phyloP scores from a whole-genome alignment of 2,113 vertebrate species.

The Perca flavescens region DNA sequence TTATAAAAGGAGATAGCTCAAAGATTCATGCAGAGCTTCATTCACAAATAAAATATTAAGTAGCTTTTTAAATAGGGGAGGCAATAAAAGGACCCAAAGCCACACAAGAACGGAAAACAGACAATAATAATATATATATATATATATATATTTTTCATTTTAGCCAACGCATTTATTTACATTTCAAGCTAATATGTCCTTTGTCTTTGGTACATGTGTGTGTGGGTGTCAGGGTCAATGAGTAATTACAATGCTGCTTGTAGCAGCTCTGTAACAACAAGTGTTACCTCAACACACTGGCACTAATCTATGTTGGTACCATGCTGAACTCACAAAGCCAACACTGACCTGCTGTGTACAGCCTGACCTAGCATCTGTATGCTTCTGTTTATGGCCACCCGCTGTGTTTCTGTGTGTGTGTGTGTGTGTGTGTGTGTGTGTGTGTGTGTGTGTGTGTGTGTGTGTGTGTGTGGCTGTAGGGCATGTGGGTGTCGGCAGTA shows the following conservation, averaged over 20 bases:
- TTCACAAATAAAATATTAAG: neutral
- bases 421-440: neutral
- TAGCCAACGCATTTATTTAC: neutral
- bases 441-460: constrained; percentile 12
- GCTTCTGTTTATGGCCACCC: constrained; percentile 71
- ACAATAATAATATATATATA: too few relatives aligned
- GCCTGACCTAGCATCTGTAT: constrained; percentile 79
- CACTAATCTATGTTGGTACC: constrained; percentile 71
- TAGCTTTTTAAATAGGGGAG: neutral
- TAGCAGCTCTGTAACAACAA: constrained; percentile 56
- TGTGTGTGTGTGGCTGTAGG: neutral
- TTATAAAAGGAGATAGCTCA: too few relatives aligned
- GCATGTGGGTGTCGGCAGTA: constrained; percentile 29
- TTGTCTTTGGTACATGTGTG: constrained; percentile 26
- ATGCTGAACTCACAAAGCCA: constrained; percentile 70
- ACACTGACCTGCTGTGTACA: constrained; percentile 71
- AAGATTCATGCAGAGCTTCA: neutral
- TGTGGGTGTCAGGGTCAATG: constrained; percentile 61
- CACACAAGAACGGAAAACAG: neutral
- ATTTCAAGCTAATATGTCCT: neutral
- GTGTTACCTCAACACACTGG: constrained; percentile 64
- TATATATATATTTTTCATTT: too few relatives aligned
- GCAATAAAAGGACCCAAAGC: neutral
- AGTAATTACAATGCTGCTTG: constrained; percentile 64
- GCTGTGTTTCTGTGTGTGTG: constrained; percentile 45